These are phyloP conservation scores for Leptinotarsa defecta DNA, from an alignment of 1,140 invertebrate genomes.

Conservation along the genomic window DNA sequence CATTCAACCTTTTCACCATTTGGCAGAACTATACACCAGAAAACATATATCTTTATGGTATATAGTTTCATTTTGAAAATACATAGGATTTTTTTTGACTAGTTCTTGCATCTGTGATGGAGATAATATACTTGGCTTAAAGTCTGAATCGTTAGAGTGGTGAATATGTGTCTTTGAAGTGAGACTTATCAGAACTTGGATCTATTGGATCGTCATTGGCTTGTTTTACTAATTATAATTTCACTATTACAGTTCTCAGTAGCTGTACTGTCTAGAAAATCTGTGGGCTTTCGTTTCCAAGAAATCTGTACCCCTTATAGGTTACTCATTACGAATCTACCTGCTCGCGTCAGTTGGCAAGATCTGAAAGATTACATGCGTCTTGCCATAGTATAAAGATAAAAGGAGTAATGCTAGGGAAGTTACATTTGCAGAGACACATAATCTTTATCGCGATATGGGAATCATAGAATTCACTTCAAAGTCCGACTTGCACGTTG, in stretches of 20 bases:
- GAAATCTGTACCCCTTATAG: too few relatives aligned
- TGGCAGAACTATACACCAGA: constrained; percentile 7
- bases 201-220: neutral
- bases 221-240: constrained; percentile 21
- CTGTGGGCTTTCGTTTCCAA: too few relatives aligned
- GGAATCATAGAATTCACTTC: too few relatives aligned
- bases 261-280: too few relatives aligned
- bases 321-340: too few relatives aligned
- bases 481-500: too few relatives aligned
- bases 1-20: constrained; percentile 25
- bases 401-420: too few relatives aligned
- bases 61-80: constrained; percentile 23
- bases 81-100: constrained; percentile 18
- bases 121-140: constrained; percentile 19
- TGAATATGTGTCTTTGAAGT: neutral
- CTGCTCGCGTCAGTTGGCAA: too few relatives aligned
- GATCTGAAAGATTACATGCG: too few relatives aligned
- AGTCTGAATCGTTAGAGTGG: constrained; percentile 13
- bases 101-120: constrained; percentile 21
- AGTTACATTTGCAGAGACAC: too few relatives aligned
- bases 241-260: neutral
- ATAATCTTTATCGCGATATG: too few relatives aligned
- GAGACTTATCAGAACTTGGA: neutral
- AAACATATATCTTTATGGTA: constrained; percentile 29
- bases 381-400: too few relatives aligned